These are phyloP conservation scores for Euphydryas editha DNA, from an alignment of 2,888 invertebrate species.

Conservation along the genomic window DNA sequence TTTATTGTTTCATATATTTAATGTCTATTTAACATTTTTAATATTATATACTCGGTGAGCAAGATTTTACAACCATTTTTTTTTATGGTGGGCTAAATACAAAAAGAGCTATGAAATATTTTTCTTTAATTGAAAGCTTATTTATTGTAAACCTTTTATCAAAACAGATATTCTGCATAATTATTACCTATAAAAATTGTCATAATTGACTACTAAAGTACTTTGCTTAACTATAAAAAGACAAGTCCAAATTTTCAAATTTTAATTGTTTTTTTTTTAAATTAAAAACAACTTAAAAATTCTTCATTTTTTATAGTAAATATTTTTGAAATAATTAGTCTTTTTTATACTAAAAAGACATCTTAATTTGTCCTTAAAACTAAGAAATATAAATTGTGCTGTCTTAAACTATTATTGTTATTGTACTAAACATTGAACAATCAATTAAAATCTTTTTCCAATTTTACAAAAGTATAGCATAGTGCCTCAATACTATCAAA, in stretches of 20 bases:
- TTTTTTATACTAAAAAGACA: conserved; percentile 16
- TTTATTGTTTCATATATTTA: no score
- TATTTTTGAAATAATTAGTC: background rate
- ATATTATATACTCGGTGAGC: background rate
- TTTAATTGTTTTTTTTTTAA: conserved; percentile 4
- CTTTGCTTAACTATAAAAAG: background rate
- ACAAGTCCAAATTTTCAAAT: background rate
- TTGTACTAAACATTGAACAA: conserved; percentile 59
- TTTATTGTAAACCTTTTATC: conserved; percentile 24
- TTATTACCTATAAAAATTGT: conserved; percentile 22
- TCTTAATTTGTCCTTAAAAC: conserved; percentile 30
- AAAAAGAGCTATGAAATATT: conserved; percentile 8
- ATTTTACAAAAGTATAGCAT: background rate
- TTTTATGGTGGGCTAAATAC: conserved; percentile 10
- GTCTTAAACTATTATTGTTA: conserved; percentile 45
- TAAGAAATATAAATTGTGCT: conserved; percentile 39
- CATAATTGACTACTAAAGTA: conserved; percentile 27
- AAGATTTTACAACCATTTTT: background rate
- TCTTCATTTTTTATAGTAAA: background rate
- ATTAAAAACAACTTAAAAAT: background rate
- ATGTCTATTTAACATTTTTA: background rate
- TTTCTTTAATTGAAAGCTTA: conserved; percentile 12
- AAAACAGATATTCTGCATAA: conserved; percentile 5
- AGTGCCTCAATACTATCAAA: background rate
- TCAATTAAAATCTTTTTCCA: conserved; percentile 28